Evolutionary conservation across 2,797 vertebrate species (phyloP).

Genomic region (Hephaestus fuliginosus): DNA sequence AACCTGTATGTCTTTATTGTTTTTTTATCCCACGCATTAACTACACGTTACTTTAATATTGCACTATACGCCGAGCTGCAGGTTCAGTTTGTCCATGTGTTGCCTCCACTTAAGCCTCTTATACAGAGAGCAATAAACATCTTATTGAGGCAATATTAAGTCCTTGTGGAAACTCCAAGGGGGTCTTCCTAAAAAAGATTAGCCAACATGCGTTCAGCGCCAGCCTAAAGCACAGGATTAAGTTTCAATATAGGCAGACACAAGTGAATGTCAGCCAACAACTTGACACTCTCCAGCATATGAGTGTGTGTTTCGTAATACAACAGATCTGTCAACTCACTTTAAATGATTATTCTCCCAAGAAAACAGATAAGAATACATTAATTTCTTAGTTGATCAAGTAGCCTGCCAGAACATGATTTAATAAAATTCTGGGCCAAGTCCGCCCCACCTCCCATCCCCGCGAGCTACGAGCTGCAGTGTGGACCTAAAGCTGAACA

Average conservation of each 20-base stretch:
- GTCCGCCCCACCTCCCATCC: neutral
- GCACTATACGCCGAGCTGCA: neutral
- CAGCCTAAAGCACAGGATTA: slow-evolving; percentile 63
- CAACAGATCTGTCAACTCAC: slow-evolving; percentile 41
- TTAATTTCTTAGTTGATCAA: slow-evolving; percentile 50
- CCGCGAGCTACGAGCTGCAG: slow-evolving; percentile 16
- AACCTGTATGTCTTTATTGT: slow-evolving; percentile 31
- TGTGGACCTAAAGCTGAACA: slow-evolving; percentile 20
- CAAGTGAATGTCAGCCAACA: slow-evolving; percentile 43
- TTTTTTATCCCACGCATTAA: slow-evolving; percentile 38
- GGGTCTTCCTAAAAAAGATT: slow-evolving; percentile 52
- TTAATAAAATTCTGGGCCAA: slow-evolving; percentile 33
- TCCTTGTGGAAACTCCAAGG: slow-evolving; percentile 48
- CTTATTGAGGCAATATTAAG: slow-evolving; percentile 50
- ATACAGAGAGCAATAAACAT: slow-evolving; percentile 47
- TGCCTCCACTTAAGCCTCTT: slow-evolving; percentile 26
- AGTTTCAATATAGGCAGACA: slow-evolving; percentile 68
- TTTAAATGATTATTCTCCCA: slow-evolving; percentile 27
- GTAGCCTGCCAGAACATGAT: slow-evolving; percentile 52
- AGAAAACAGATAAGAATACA: slow-evolving; percentile 42
- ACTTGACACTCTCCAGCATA: slow-evolving; percentile 30
- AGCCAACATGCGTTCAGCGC: slow-evolving; percentile 42
- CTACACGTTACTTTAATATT: slow-evolving; percentile 14
- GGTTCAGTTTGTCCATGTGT: neutral
- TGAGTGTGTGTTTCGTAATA: slow-evolving; percentile 39